Base-by-base conservation (phyloP, 1,140 invertebrate species). In the Drosophila teissieri region DNA sequence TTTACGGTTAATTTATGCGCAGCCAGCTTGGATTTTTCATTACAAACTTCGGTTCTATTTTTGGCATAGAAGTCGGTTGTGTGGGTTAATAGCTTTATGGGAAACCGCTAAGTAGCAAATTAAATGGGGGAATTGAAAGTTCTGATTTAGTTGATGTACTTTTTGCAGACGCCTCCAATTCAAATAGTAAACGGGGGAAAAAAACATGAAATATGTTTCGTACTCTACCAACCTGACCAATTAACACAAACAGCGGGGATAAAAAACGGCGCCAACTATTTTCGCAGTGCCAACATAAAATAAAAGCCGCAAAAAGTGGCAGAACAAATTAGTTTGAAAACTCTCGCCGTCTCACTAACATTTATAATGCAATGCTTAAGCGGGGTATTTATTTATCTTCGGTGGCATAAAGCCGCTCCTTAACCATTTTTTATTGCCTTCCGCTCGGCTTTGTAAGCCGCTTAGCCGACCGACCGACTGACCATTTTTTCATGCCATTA, bases 381-480 rank as follows among this genome's bases (percentile, higher is more conserved):
- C 80, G 48, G 46, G 10, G 36, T 81, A 78, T 83, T 82, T 82
- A 83, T 83, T 78, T 83, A 83, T 83, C 82, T 58, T 67, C 39
- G 53, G 44, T 15, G 34, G 42, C 42, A n/a, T 22, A 51, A 34
- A 37, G 24, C 24, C 49, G 22, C 44, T 36, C 63, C 31, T 10
- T 53, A 15, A 46, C 51, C 60, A 49, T 63, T 72, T 60, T 80
- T 81, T 77, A 78, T 73, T 37, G 79, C 68, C 45, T 27, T 45
- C 39, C 68, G 58, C 17, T 12, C 31, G 46, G 64, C 73, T 83
- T 39, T 64, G 52, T 82, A 82, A 82, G 75, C 80, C 70, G 80
- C 75, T 83, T 79, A 69, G 68, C 61, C 44, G 24, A 17, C n/a
- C n/a, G n/a, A n/a, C n/a, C n/a, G n/a, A n/a, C n/a, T n/a, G n/a